phyloP scores from a whole-genome alignment of 2,888 invertebrate genomes.

The Teleogryllus oceanicus region DNA sequence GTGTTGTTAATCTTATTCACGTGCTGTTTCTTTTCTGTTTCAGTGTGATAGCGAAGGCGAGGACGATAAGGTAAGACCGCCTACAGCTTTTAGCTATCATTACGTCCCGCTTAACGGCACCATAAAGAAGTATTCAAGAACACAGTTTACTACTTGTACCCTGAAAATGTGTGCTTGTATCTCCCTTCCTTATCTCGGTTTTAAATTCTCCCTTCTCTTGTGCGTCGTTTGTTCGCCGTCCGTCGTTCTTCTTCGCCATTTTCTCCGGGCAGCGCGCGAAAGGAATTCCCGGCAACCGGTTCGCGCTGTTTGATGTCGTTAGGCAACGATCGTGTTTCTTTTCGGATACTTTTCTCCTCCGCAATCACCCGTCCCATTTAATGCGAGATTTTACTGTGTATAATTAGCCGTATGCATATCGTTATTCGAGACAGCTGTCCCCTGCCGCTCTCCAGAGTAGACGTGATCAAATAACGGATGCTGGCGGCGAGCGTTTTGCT shows the following conservation, averaged over 20 bases:
- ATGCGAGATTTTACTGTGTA: background rate
- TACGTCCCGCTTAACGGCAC: slow-evolving; percentile 11
- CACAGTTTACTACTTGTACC: slow-evolving; percentile 24
- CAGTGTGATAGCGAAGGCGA: slow-evolving; percentile 93
- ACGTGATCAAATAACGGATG: background rate
- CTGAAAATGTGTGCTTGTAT: slow-evolving; percentile 2
- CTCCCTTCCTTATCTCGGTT: slow-evolving; percentile 9
- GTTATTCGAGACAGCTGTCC: background rate
- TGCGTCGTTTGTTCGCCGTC: background rate
- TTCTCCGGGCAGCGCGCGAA: background rate
- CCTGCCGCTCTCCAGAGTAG: background rate
- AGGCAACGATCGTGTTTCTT: background rate
- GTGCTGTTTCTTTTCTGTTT: slow-evolving; percentile 50
- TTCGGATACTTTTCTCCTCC: background rate
- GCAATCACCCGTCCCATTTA: background rate
- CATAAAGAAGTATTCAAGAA: slow-evolving; percentile 22
- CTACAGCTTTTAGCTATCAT: slow-evolving; percentile 26
- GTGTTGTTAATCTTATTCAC: slow-evolving; percentile 38
- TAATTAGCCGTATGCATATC: background rate
- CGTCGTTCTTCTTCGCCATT: background rate
- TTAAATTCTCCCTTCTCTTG: background rate
- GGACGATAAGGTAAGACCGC: slow-evolving; percentile 78
- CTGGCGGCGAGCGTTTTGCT: too few relatives aligned
- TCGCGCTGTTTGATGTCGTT: background rate
- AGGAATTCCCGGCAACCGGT: background rate